Evolutionary conservation across 1,140 invertebrate species (phyloP).

Genomic region (Danaus plexippus): DNA sequence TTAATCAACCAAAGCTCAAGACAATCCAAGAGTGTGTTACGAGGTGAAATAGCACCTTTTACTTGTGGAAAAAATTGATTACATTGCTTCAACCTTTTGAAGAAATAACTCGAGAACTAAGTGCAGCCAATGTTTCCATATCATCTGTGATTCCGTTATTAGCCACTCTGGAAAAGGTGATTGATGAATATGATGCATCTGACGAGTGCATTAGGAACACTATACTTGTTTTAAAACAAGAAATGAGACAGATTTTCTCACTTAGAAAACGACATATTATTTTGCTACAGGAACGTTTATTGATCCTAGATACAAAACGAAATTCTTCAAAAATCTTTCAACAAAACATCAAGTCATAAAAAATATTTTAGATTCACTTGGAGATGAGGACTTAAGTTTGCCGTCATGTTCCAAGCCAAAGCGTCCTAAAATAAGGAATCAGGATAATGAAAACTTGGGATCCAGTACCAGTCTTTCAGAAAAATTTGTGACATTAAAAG

Average conservation of each 20-base stretch:
- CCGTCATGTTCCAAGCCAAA: constrained; percentile 23
- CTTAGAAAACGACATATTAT: constrained; percentile 28
- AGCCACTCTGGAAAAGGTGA: constrained; percentile 25
- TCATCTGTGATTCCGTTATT: constrained; percentile 30
- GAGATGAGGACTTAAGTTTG: constrained; percentile 17
- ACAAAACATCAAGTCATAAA: constrained; percentile 24
- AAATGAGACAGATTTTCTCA: constrained; percentile 24
- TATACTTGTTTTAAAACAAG: constrained; percentile 24
- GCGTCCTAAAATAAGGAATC: constrained; percentile 22
- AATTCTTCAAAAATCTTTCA: constrained; percentile 25
- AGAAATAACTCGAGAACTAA: constrained; percentile 28
- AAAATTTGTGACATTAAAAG: constrained; percentile 25
- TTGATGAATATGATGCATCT: constrained; percentile 20
- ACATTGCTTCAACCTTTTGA: constrained; percentile 26
- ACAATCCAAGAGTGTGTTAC: constrained; percentile 18
- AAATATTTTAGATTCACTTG: constrained; percentile 28
- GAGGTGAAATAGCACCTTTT: constrained; percentile 18
- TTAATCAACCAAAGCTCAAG: constrained; percentile 33
- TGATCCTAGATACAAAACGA: constrained; percentile 26
- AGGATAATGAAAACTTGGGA: constrained; percentile 21
- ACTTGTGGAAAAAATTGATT: constrained; percentile 24
- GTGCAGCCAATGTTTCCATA: constrained; percentile 21
- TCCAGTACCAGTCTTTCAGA: constrained; percentile 20
- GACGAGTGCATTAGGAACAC: constrained; percentile 23
- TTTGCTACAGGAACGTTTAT: constrained; percentile 27